Percentiles rank a stretch among this genome's conserved stretches.
Conservation (phyloP, 2,113 vertebrate species). For the Amphiprion percula region DNA sequence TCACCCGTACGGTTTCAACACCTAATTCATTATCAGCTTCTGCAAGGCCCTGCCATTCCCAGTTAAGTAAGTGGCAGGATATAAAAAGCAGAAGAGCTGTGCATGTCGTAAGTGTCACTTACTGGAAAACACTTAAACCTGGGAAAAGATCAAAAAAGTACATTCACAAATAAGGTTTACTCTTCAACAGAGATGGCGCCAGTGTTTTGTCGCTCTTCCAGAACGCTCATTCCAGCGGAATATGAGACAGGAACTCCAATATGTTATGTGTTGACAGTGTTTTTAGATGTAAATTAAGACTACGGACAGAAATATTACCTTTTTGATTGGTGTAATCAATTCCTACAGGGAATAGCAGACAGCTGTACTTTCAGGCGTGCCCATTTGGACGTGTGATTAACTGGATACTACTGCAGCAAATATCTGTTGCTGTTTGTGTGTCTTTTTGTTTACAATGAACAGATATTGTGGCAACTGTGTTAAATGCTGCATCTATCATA, state of each 20-base stretch:
- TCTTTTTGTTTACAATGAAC: background rate
- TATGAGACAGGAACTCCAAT: background rate
- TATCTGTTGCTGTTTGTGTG: background rate
- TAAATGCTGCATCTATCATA: background rate
- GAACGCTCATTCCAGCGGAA: background rate
- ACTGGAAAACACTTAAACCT: slow-evolving; percentile 61
- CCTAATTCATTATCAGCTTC: slow-evolving; percentile 84
- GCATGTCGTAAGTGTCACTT: slow-evolving; percentile 56
- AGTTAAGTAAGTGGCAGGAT: slow-evolving; percentile 77
- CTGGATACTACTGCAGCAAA: background rate
- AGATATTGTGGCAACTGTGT: background rate
- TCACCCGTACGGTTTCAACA: slow-evolving; percentile 81
- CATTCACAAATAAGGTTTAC: background rate
- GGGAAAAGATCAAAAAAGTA: slow-evolving; percentile 34
- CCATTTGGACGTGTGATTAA: background rate
- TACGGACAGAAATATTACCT: background rate
- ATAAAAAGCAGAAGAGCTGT: slow-evolving; percentile 79
- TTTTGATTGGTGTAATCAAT: background rate
- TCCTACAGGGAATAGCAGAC: background rate
- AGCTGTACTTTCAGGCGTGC: background rate
- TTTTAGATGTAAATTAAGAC: background rate
- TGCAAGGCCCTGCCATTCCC: slow-evolving; percentile 74
- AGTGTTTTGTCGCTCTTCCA: background rate
- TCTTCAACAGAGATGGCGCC: background rate
- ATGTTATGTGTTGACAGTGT: background rate